Base-by-base conservation (phyloP, 2,797 vertebrate genomes). In the Eurystomus glaucurus region DNA sequence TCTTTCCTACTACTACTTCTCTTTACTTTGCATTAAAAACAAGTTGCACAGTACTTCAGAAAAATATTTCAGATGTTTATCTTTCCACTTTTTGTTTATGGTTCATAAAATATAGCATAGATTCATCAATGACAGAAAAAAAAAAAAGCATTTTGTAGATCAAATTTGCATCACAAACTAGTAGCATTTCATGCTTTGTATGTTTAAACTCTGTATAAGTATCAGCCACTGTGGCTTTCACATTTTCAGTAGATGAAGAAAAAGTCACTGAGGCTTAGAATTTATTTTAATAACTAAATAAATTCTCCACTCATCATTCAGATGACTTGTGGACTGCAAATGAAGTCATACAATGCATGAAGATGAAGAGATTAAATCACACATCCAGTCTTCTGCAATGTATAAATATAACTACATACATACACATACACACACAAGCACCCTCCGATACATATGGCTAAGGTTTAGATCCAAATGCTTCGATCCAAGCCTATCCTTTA, bases 221-320 rank as follows among this genome's bases (percentile, higher is more conserved):
- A n/a, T 93, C 86, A 90, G 19, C 6, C 31, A 46, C 76, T 64
- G 13, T 46, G 64, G 45, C 52, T 85, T 80, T 74, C 79, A 68
- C 21, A 8, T 91, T 90, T 97, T 88, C 39, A 5, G 18, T n/a
- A 79, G 69, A 85, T 75, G 77, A 46, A 84, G 90, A 81, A 55
- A 48, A 97, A 91, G 51, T 61, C 82, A 92, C n/a, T 85, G 89
- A 90, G 33, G 57, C 84, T 94, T 64, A 5, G 81, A 94, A 96
- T 85, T 97, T 94, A 95, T 97, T 96, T 97, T 90, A 98, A 95
- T 97, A 96, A 90, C 89, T 97, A 90, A 95, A 95, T 92, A 94
- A 82, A 97, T 92, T 93, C 81, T 83, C 71, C 91, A 12, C 60
- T 94, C 84, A 85, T 95, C 88, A 91, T 96, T 87, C 76, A 88